A percentile compares a stretch with the other conserved stretches of the same genome.
Evolutionary conservation across 2,797 vertebrate genomes (phyloP).

Genomic region (Sciurus carolinensis): DNA sequence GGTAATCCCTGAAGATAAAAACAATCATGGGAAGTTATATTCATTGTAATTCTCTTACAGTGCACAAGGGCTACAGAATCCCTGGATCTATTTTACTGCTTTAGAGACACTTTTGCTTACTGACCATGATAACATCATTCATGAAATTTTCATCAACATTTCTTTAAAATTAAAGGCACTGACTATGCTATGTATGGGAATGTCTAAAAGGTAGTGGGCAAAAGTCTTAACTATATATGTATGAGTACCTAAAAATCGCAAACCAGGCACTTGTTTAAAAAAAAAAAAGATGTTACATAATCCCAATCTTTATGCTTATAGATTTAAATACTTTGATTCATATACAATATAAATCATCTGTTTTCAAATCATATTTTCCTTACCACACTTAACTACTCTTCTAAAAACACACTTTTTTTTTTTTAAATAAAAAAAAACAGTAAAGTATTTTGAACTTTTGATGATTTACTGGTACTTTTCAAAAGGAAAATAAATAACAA

Average conservation of each 20-base stretch:
- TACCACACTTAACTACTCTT: background rate
- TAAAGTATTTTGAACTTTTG: conserved; percentile 65
- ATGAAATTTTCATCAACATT: conserved; percentile 64
- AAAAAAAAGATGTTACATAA: conserved; percentile 67
- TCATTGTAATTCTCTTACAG: conserved; percentile 32
- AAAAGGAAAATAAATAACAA: conserved; percentile 53
- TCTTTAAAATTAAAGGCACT: conserved; percentile 25
- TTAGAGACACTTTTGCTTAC: conserved; percentile 56
- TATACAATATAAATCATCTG: conserved; percentile 48
- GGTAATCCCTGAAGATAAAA: conserved; percentile 69
- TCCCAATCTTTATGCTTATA: conserved; percentile 45
- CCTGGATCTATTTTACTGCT: conserved; percentile 24
- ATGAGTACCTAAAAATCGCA: background rate
- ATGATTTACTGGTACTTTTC: background rate
- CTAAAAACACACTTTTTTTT: conserved; percentile 1
- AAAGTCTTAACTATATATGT: background rate
- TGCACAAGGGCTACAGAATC: conserved; percentile 18
- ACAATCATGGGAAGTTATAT: conserved; percentile 35
- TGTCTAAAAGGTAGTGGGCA: conserved; percentile 11
- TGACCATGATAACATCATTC: conserved; percentile 21
- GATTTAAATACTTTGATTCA: conserved; percentile 66
- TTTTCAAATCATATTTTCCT: conserved; percentile 46
- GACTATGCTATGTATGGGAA: conserved; percentile 24
- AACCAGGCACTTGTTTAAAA: background rate
- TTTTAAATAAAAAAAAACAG: background rate